Conservation (phyloP, 2,797 vertebrate genomes). For the Clarias laeviceps region DNA sequence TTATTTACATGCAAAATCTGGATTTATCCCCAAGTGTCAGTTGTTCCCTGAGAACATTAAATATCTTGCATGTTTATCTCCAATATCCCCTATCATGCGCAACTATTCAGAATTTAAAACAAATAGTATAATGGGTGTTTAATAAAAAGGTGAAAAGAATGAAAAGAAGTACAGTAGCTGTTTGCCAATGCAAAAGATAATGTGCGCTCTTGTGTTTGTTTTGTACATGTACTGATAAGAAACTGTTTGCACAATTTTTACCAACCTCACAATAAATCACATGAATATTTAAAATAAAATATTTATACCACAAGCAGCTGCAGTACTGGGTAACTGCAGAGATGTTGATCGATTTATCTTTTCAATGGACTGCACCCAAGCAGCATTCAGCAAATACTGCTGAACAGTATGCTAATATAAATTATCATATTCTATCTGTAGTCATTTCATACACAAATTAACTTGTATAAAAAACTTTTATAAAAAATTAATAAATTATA, state of each 20-base stretch:
- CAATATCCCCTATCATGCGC: too few species aligned
- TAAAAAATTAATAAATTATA: too few species aligned
- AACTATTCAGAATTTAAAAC: background rate
- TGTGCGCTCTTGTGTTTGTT: background rate
- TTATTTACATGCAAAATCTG: background rate
- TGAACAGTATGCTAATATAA: too few species aligned
- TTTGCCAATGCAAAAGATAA: background rate
- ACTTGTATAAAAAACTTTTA: background rate
- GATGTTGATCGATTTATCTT: background rate
- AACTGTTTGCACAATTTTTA: background rate
- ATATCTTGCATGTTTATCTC: background rate
- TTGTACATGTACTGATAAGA: background rate
- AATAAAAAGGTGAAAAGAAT: background rate
- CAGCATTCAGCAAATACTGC: background rate
- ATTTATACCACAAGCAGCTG: background rate
- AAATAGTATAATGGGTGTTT: background rate
- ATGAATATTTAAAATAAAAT: slow-evolving; percentile 12
- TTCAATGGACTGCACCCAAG: background rate
- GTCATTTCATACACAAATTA: background rate
- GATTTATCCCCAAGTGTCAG: background rate
- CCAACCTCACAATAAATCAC: background rate
- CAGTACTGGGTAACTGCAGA: background rate
- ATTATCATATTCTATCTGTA: background rate
- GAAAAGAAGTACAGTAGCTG: background rate
- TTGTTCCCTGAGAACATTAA: background rate